These are phyloP conservation scores for Lasiurus borealis DNA, from an alignment of 2,113 vertebrate species.

Conservation along the genomic window DNA sequence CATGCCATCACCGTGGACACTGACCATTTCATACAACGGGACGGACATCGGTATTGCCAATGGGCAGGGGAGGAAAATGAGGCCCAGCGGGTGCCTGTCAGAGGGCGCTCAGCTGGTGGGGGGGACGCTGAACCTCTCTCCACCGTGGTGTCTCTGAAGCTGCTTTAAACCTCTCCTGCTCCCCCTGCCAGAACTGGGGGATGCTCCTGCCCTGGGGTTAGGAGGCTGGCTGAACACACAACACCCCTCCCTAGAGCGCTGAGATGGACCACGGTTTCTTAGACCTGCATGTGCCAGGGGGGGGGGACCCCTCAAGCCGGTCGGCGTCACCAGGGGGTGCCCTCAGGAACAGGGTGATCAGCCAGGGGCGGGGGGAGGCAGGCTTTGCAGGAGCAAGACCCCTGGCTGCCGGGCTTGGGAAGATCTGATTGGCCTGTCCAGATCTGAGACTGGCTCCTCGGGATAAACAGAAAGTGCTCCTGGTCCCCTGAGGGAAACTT, in stretches of 20 bases:
- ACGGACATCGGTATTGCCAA: not conserved
- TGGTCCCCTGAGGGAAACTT: too few relatives aligned
- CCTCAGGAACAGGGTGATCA: not conserved
- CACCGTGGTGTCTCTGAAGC: not conserved
- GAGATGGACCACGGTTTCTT: not conserved
- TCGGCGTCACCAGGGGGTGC: not conserved
- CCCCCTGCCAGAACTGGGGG: not conserved
- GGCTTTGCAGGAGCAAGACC: not conserved
- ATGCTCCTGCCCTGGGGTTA: not conserved
- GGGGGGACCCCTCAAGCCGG: accelerated
- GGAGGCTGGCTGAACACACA: too few relatives aligned
- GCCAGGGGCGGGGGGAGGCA: too few relatives aligned
- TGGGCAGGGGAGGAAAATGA: not conserved
- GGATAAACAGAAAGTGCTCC: too few relatives aligned
- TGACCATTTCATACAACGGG: too few relatives aligned
- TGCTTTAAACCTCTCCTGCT: not conserved
- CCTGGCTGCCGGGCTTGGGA: not conserved
- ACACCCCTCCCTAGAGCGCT: not conserved
- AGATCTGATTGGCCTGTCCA: not conserved
- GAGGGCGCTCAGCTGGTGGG: not conserved
- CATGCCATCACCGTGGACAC: accelerated
- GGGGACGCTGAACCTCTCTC: too few relatives aligned
- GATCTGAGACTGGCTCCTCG: not conserved
- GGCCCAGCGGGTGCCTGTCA: not conserved
- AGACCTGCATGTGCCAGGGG: not conserved